Percentiles rank a stretch among this genome's conserved stretches.
Evolutionary conservation across 2,113 vertebrate species (phyloP).

Genomic region (Parus major): DNA sequence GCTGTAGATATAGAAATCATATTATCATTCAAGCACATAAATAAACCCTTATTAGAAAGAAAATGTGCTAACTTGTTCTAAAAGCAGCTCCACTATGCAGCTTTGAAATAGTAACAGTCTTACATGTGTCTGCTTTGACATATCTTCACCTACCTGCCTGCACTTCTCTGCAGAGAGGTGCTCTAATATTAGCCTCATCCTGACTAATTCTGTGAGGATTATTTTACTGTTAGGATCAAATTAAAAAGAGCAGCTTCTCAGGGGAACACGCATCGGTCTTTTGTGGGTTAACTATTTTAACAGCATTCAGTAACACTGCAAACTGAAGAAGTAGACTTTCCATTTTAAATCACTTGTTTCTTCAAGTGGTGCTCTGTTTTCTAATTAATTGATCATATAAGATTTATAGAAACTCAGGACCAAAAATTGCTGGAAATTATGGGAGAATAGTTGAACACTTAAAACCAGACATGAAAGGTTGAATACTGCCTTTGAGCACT

Average conservation of each 20-base stretch:
- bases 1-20: not conserved
- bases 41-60: not conserved
- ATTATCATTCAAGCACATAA: not conserved
- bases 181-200: not conserved
- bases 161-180: not conserved
- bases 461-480: not conserved
- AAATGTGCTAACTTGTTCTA: not conserved
- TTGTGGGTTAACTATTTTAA: not conserved
- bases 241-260: not conserved
- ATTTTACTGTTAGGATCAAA: not conserved
- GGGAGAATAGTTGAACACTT: not conserved
- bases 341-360: slow-evolving; percentile 20
- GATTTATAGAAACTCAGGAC: not conserved
- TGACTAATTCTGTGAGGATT: not conserved
- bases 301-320: not conserved
- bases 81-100: not conserved
- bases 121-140: not conserved
- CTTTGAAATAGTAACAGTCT: not conserved
- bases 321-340: not conserved
- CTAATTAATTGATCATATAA: slow-evolving; percentile 38
- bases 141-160: not conserved
- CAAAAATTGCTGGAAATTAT: slow-evolving; percentile 3
- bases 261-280: not conserved
- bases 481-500: not conserved
- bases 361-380: slow-evolving; percentile 20